Evolutionary conservation across 1,140 invertebrate species (phyloP).

Genomic region (Drosophila littoralis): DNA sequence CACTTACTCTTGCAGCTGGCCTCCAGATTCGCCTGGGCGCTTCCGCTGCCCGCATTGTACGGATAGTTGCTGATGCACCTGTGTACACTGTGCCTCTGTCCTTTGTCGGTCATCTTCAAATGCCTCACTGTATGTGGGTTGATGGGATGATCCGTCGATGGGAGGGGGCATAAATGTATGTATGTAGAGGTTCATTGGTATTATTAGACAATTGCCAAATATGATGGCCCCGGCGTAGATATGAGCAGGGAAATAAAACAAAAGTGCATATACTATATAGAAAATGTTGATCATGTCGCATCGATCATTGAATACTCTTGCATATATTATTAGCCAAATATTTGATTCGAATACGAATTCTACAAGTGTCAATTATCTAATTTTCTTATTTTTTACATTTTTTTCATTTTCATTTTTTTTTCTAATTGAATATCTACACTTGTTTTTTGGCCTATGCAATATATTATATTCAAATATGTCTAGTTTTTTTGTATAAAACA

Average conservation of each 20-base stretch:
- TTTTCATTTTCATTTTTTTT: too few species aligned
- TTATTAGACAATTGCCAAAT: constrained; percentile 13
- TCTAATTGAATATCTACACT: too few species aligned
- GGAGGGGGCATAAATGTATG: neutral
- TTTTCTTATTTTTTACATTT: too few species aligned
- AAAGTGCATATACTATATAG: neutral
- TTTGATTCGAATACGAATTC: too few species aligned
- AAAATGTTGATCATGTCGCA: neutral
- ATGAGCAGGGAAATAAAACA: constrained; percentile 7
- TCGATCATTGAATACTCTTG: too few species aligned
- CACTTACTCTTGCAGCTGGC: constrained; percentile 64
- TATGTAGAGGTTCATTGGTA: constrained; percentile 8
- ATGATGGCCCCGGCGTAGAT: constrained; percentile 3
- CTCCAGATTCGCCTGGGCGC: constrained; percentile 44
- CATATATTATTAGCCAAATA: too few species aligned
- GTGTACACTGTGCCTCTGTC: constrained; percentile 41
- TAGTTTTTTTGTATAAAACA: too few species aligned
- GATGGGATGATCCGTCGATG: too few species aligned
- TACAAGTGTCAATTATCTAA: too few species aligned
- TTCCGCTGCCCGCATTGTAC: constrained; percentile 14
- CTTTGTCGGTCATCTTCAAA: constrained; percentile 12
- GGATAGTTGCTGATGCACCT: constrained; percentile 48
- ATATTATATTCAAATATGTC: too few species aligned
- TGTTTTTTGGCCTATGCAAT: too few species aligned
- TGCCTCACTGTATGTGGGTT: neutral